Evolutionary conservation across 2,888 invertebrate genomes (phyloP).

Genomic region (Ophion obscuratus): DNA sequence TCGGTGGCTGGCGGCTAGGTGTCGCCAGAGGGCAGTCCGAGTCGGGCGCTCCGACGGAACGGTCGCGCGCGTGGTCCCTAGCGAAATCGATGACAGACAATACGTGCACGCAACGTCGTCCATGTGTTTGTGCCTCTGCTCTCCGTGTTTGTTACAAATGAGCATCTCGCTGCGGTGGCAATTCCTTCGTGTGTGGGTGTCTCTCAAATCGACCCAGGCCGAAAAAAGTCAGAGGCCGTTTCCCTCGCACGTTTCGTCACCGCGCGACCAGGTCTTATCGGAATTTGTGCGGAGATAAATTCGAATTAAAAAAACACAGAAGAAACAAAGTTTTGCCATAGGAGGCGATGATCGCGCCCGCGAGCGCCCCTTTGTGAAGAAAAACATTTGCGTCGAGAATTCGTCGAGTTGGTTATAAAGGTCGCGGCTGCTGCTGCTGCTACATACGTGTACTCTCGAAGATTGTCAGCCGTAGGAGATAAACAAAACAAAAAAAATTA

Average conservation of each 20-base stretch:
- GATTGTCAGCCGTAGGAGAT: constrained; percentile 8
- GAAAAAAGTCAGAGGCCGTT: constrained; percentile 40
- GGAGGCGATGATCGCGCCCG: no score
- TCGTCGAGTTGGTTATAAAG: not conserved
- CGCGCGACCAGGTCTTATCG: not conserved
- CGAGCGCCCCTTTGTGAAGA: no score
- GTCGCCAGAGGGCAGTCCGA: constrained; percentile 44
- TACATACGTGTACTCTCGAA: not conserved
- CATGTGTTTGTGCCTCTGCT: constrained; percentile 4
- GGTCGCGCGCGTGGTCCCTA: constrained; percentile 40
- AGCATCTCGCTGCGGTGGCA: no score
- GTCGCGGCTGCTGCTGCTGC: not conserved
- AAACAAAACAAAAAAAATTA: not conserved
- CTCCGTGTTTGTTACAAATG: not conserved
- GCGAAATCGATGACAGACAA: constrained; percentile 55
- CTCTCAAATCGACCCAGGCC: constrained; percentile 38
- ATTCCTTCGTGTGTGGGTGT: constrained; percentile 12
- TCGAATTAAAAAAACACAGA: not conserved
- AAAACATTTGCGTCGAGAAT: constrained; percentile 1
- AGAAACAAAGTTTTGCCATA: not conserved
- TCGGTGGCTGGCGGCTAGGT: constrained; percentile 32
- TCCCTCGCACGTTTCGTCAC: not conserved
- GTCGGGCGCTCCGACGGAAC: constrained; percentile 36
- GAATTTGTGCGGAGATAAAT: not conserved
- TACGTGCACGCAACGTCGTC: not conserved